Conservation (phyloP, 2,113 vertebrate genomes). For the Caretta caretta region DNA sequence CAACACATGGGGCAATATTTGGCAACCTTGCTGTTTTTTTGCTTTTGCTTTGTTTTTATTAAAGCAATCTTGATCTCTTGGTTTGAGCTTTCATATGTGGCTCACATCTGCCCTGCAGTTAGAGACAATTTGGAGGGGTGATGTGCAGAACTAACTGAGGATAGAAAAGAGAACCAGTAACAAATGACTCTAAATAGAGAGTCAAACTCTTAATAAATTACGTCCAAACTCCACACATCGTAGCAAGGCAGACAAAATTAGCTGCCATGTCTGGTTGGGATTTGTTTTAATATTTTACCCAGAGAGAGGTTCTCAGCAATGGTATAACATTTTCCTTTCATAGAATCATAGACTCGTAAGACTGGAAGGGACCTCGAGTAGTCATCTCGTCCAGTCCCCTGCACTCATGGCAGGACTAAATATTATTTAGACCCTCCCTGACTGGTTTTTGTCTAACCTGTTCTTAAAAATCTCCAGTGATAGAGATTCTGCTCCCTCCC, state of each 20-base stretch:
- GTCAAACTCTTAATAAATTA: slow-evolving; percentile 67
- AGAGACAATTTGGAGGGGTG: background rate
- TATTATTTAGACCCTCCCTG: too few species aligned
- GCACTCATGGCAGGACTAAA: too few species aligned
- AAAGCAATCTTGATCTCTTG: background rate
- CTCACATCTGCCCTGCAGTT: slow-evolving; percentile 1
- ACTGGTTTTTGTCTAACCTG: too few species aligned
- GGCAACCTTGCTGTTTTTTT: slow-evolving; percentile 16
- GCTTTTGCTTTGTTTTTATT: background rate
- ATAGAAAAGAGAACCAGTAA: slow-evolving; percentile 29
- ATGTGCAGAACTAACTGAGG: slow-evolving; percentile 5
- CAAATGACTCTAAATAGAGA: slow-evolving; percentile 47
- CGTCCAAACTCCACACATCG: slow-evolving; percentile 1
- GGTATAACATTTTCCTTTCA: slow-evolving; percentile 49
- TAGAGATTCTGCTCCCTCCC: too few species aligned
- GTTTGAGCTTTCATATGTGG: background rate
- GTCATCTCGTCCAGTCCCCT: too few species aligned
- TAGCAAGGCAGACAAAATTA: slow-evolving; percentile 41
- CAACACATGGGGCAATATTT: slow-evolving; percentile 45
- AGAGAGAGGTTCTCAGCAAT: slow-evolving; percentile 24
- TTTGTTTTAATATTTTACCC: too few species aligned
- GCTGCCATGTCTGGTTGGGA: slow-evolving; percentile 13
- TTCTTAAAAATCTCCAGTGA: too few species aligned
- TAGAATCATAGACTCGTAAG: background rate
- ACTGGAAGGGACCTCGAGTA: too few species aligned